phyloP scores from a whole-genome alignment of 2,797 vertebrate genomes.

The Poecilia velifera region DNA sequence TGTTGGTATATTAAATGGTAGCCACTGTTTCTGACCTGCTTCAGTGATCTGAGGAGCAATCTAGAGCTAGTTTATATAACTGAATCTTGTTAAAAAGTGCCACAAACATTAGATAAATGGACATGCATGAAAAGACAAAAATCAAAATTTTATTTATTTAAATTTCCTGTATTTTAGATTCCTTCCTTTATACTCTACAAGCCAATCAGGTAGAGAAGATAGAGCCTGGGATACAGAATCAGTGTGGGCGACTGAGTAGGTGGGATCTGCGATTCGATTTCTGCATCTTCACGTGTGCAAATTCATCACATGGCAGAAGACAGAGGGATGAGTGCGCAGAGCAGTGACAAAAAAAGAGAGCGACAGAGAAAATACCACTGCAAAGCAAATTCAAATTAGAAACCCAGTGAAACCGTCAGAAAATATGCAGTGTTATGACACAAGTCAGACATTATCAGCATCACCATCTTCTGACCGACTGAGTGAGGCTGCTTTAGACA shows the following conservation, averaged over 20 bases:
- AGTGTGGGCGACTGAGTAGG: slow-evolving; percentile 58
- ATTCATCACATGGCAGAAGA: slow-evolving; percentile 52
- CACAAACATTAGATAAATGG: background rate
- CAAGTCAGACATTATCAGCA: slow-evolving; percentile 38
- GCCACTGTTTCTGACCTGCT: background rate
- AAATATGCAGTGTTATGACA: slow-evolving; percentile 32
- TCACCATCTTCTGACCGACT: slow-evolving; percentile 24
- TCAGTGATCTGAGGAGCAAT: background rate
- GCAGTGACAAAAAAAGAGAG: slow-evolving; percentile 31
- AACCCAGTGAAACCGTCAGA: slow-evolving; percentile 23
- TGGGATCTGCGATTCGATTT: slow-evolving; percentile 34
- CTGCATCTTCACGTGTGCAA: slow-evolving; percentile 43
- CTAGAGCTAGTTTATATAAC: background rate
- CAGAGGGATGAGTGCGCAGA: slow-evolving; percentile 55
- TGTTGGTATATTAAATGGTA: background rate
- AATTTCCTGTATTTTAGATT: background rate
- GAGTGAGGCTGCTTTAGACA: slow-evolving; percentile 21
- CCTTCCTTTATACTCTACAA: slow-evolving; percentile 25
- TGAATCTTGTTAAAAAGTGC: background rate
- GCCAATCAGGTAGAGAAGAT: slow-evolving; percentile 51
- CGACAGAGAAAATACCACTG: background rate
- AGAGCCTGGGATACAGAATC: slow-evolving; percentile 47
- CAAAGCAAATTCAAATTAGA: slow-evolving; percentile 22
- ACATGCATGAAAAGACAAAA: slow-evolving; percentile 11
- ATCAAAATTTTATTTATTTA: background rate